Evolutionary conservation across 2,113 vertebrate genomes (phyloP).

Genomic region (cattle (Bos taurus)): DNA sequence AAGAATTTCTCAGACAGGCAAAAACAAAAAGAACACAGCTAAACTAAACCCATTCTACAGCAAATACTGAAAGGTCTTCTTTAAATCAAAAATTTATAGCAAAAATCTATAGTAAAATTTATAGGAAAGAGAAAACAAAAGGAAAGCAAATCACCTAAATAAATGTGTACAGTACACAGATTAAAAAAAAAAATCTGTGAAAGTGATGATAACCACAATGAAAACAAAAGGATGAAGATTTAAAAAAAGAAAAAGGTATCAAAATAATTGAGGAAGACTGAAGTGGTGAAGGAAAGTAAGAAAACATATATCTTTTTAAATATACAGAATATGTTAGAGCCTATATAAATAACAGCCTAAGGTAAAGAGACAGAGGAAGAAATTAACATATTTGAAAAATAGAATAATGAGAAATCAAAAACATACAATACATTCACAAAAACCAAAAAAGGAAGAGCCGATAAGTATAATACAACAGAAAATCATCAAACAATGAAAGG

Average conservation of each 20-base stretch:
- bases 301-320: neutral
- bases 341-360: neutral
- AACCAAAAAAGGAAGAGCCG: rapidly evolving
- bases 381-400: neutral
- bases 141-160: neutral
- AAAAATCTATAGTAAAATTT: neutral
- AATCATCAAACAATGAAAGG: neutral
- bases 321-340: neutral
- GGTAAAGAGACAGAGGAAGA: neutral
- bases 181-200: neutral
- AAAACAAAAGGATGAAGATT: neutral
- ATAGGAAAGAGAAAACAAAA: neutral
- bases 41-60: neutral
- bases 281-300: neutral
- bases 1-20: neutral
- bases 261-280: neutral
- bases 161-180: neutral
- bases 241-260: neutral
- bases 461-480: neutral
- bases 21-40: neutral
- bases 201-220: neutral
- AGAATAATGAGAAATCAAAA: neutral
- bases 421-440: neutral
- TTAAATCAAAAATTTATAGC: neutral
- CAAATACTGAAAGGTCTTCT: neutral